Evolutionary conservation across 2,888 invertebrate genomes (phyloP), one percentile per base, ranked within the genome.

Genomic region (Phorcus lineatus): DNA sequence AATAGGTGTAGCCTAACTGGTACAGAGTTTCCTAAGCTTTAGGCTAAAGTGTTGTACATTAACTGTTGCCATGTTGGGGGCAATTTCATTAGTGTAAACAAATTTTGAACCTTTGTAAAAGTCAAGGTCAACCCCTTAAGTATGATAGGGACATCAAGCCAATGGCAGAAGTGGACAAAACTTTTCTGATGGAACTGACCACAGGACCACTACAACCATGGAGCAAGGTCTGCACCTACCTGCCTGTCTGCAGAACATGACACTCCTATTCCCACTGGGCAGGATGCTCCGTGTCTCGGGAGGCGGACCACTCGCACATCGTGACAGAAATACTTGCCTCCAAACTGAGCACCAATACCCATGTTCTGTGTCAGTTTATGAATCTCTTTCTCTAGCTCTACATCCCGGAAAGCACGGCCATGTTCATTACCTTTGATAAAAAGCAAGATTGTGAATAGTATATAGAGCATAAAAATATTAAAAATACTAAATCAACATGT

Each of bases 241-340:
- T 93, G 93, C 82, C 93, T 86, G 81, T 93, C 93, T 47, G 93
- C 93, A 9, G 93, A 93, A 82, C 93, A 93, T 0, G 93, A 93
- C 36, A 93, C 93, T 11, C 93, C 93, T 28, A 93, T 88, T 47
- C 93, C 93, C 2, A 93, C 92, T 31, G 93, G 93, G 85, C 93
- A 93, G 7, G 92, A 93, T 0, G 93, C 93, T 6, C 93, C 93
- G 79, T 93, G 93, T 19, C 93, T 85, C 0, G 93, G 93, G 9
- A 93, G 86, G 13, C 93, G 87, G 7, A 93, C 85, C 0, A 93
- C 93, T 22, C 93, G 83, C 0, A 93, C 93, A 84, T 93, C 93
- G 84, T 93, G 93, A 84, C 93, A 93, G 89, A 93, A 93, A 85
- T 93, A 93, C 83, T 93, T 93, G 16, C 93, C 93, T 0, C 93